Percentiles rank a stretch among this genome's conserved stretches.
These are phyloP conservation scores for Monochamus saltuarius DNA, from an alignment of 1,140 invertebrate species.

Conservation along the genomic window DNA sequence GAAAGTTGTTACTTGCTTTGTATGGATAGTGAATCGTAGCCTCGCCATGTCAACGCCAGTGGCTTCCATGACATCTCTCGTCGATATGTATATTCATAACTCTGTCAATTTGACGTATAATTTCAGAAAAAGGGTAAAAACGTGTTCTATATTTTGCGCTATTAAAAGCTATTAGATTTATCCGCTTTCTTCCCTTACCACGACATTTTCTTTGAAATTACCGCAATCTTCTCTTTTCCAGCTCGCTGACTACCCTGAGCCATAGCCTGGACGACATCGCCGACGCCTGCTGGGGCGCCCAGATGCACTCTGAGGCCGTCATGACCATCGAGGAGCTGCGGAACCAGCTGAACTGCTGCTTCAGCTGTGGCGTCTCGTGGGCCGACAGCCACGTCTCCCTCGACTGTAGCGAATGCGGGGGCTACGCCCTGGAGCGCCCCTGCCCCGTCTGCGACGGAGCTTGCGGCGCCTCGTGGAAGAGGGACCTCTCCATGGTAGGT, in stretches of 20 bases:
- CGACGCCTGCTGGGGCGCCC: constrained; percentile 34
- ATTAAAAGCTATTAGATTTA: no score
- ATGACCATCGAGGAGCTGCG: constrained; percentile 73
- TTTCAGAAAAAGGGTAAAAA: no score
- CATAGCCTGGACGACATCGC: constrained; percentile 48
- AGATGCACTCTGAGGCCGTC: constrained; percentile 51
- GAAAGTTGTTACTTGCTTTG: no score
- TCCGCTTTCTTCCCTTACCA: no score
- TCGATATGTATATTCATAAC: no score
- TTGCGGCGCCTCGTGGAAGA: constrained; percentile 72
- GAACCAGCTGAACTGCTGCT: constrained; percentile 71
- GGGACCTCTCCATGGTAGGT: constrained; percentile 72
- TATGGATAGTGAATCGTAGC: no score
- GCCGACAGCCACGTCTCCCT: constrained; percentile 75
- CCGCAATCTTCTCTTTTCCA: constrained; percentile 32
- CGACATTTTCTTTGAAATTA: no score
- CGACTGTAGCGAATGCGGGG: constrained; percentile 81
- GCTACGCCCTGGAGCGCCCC: constrained; percentile 73
- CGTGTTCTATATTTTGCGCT: no score
- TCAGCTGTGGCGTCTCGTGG: constrained; percentile 83
- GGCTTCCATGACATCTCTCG: no score
- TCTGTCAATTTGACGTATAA: no score
- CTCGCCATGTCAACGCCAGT: no score
- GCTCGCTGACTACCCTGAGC: constrained; percentile 45
- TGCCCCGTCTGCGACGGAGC: constrained; percentile 76